Conservation (phyloP, 2,797 vertebrate genomes). For the Acanthiza pusilla region DNA sequence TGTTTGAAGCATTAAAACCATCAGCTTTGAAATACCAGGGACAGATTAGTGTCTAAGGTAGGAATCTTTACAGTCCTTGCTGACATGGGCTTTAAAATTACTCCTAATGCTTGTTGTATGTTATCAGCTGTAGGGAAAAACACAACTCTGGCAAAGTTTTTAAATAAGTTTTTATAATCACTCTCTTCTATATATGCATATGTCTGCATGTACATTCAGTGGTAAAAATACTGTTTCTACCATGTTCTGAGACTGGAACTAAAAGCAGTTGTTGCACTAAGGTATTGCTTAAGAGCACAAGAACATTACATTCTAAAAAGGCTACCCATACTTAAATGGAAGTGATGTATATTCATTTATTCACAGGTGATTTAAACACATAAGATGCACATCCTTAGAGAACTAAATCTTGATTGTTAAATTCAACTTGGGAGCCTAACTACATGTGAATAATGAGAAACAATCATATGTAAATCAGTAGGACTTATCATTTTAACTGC, state of each 20-base stretch:
- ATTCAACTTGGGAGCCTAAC: not conserved
- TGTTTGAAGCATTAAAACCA: not conserved
- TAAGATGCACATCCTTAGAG: not conserved
- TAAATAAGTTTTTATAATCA: not conserved
- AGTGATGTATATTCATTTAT: not conserved
- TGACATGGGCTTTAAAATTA: not conserved
- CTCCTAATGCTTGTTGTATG: not conserved
- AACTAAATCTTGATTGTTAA: not conserved
- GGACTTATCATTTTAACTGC: not conserved
- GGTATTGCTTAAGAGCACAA: not conserved
- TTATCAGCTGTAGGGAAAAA: not conserved
- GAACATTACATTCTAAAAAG: not conserved
- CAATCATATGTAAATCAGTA: not conserved
- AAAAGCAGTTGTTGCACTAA: not conserved
- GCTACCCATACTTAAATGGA: not conserved
- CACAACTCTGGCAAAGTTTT: not conserved
- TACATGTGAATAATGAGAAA: not conserved
- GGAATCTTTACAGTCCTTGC: not conserved
- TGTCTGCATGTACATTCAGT: not conserved
- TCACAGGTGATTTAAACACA: not conserved
- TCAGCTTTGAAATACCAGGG: not conserved
- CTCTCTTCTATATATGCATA: rapidly evolving
- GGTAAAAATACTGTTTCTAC: not conserved
- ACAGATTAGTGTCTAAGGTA: not conserved
- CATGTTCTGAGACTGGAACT: not conserved